Evolutionary conservation across 92 coral and sea anemone species (phyloP).

Genomic region (Zoanthus gigantus): DNA sequence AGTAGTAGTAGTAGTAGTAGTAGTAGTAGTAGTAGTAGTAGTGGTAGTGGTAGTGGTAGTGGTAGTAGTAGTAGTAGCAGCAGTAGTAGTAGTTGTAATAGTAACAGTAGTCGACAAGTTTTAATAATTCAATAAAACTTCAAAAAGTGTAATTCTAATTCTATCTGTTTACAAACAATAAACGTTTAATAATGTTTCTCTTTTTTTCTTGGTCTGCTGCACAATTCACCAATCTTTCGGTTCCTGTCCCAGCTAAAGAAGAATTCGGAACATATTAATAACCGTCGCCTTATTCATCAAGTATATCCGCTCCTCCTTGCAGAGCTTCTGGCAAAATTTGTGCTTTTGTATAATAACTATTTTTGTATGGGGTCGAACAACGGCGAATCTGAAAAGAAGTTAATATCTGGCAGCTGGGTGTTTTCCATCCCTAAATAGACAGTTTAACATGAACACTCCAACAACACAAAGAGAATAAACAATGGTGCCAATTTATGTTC

Average conservation of each 20-base stretch:
- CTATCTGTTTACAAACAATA: too few relatives aligned
- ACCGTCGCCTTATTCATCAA: neutral
- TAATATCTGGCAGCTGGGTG: slow-evolving; percentile 13
- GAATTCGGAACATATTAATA: neutral
- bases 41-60: too few relatives aligned
- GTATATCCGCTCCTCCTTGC: neutral
- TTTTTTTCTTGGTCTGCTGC: neutral
- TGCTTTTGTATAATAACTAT: neutral
- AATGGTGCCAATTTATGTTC: neutral
- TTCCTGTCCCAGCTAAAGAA: slow-evolving; percentile 16
- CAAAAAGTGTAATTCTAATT: too few relatives aligned
- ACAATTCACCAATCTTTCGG: neutral
- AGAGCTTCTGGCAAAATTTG: neutral
- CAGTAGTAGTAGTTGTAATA: too few relatives aligned
- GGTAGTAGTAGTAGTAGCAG: too few relatives aligned
- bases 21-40: too few relatives aligned
- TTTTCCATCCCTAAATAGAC: neutral
- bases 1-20: too few relatives aligned
- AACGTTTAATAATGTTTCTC: neutral
- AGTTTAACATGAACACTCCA: neutral
- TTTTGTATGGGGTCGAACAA: neutral
- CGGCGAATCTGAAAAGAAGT: neutral
- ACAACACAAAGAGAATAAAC: neutral
- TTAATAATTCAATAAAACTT: too few relatives aligned
- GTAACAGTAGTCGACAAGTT: too few relatives aligned